phyloP scores from a whole-genome alignment of 2,797 vertebrate genomes.

The Molossus alvarezi region DNA sequence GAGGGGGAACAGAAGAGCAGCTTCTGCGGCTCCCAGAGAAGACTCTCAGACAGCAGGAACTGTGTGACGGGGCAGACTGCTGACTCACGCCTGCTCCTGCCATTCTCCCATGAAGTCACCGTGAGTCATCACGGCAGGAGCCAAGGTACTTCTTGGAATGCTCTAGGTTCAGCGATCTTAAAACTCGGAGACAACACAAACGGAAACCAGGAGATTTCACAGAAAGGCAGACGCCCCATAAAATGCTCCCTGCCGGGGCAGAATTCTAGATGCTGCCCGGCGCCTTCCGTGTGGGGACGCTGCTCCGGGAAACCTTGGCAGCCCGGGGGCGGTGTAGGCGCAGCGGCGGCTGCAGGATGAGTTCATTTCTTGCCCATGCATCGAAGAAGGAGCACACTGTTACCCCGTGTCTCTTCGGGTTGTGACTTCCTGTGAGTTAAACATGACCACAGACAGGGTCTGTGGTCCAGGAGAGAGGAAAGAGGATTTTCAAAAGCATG shows the following conservation, averaged over 20 bases:
- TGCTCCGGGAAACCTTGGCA: rapidly evolving
- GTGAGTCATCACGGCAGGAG: neutral
- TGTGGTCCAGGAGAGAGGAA: neutral
- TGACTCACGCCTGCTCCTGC: constrained; percentile 56
- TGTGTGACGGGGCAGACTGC: neutral
- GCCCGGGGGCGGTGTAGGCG: neutral
- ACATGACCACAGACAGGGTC: neutral
- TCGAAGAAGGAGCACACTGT: neutral
- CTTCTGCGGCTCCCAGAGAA: constrained; percentile 5
- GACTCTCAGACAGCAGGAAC: constrained; percentile 50
- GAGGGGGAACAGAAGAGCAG: neutral
- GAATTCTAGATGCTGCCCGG: neutral
- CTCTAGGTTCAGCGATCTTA: neutral
- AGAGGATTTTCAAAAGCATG: neutral
- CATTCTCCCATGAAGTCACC: neutral
- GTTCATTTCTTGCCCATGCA: constrained; percentile 5
- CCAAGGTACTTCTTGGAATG: neutral
- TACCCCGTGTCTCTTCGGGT: neutral
- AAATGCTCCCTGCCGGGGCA: too few species aligned
- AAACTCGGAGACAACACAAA: neutral
- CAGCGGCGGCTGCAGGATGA: neutral
- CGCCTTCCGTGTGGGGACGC: neutral
- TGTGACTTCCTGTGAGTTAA: neutral
- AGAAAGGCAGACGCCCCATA: neutral
- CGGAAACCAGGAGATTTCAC: neutral